phyloP scores from a whole-genome alignment of 2,888 invertebrate species.

The Nudaria mundana region DNA sequence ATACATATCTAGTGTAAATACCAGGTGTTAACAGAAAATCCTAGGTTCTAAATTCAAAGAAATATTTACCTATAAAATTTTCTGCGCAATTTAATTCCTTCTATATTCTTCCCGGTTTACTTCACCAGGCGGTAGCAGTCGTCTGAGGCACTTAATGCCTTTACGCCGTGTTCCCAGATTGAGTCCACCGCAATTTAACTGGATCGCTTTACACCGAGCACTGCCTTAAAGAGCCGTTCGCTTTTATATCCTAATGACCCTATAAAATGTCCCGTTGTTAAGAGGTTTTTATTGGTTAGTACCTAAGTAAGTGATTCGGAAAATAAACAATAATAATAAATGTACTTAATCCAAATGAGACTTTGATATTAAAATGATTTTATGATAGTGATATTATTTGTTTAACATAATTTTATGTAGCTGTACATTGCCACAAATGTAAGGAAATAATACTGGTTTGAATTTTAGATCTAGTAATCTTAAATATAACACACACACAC shows the following conservation, averaged over 20 bases:
- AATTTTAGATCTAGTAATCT: too few relatives aligned
- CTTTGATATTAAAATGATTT: too few relatives aligned
- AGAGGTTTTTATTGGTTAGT: conserved; percentile 27
- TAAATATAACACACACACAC: too few relatives aligned
- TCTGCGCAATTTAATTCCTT: background rate
- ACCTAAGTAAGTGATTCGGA: conserved; percentile 23
- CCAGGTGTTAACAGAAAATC: too few relatives aligned
- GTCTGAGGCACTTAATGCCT: conserved; percentile 55
- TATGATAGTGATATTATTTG: too few relatives aligned
- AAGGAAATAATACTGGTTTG: too few relatives aligned
- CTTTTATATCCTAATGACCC: conserved; percentile 68
- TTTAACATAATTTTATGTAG: too few relatives aligned
- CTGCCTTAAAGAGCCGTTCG: conserved; percentile 61
- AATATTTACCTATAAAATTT: too few relatives aligned
- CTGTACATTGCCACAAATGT: too few relatives aligned
- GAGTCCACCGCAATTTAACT: conserved; percentile 59
- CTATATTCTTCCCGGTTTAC: conserved; percentile 1
- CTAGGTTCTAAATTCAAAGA: too few relatives aligned
- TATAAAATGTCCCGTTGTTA: conserved; percentile 51
- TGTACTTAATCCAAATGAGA: background rate
- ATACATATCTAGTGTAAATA: too few relatives aligned
- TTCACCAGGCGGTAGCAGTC: conserved; percentile 31
- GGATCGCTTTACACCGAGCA: conserved; percentile 69
- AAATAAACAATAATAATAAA: background rate
- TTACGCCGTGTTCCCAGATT: conserved; percentile 69